Evolutionary conservation across 1,140 invertebrate species (phyloP), one percentile per base, ranked within the genome.

Genomic region (Maniola jurtina): DNA sequence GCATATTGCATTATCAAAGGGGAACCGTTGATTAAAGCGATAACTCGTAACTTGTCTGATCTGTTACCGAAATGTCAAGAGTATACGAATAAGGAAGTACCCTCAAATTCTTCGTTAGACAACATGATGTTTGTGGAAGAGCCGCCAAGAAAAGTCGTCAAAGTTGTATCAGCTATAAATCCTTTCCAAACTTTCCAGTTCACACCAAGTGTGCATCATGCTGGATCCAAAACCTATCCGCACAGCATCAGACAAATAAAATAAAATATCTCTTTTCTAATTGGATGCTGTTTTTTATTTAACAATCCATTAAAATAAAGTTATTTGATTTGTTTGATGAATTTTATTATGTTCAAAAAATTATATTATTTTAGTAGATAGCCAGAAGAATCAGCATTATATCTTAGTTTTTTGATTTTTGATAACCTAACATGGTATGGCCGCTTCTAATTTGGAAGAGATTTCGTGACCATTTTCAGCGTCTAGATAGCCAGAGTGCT

Each of bases 81-180:
- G 7, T 68, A 69, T 16, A 34, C 50, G 1, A 47, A 61, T 14
- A 73, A 76, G 50, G 58, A 40, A 5, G 45, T 69, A 1, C 61
- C 69, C 6, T 71, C 72, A 10, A 68, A 68, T 42, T 62, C 76
- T 9, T 83, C 81, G 2, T 61, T 82, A 11, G 79, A 82, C n/a
- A 83, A 86, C 47, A 83, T 81, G 77, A 65, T 82, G 62, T 86
- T 81, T 70, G 66, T 73, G 1, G 80, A 86, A 48, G 86, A 88
- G 59, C 81, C 84, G 9, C 80, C 86, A 3, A 80, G 80, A 70
- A 88, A 80, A 57, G 65, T 90, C 0, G 78, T 88, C 5, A 74
- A 74, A 48, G 76, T 89, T 0, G 81, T 90, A 0, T 90, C 88
- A 2, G 77, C 86, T 5, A 52, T 79, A 1, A 86, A 88, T 62